These are phyloP conservation scores for Neotoma lepida DNA, from an alignment of 2,113 vertebrate species.

Conservation along the genomic window DNA sequence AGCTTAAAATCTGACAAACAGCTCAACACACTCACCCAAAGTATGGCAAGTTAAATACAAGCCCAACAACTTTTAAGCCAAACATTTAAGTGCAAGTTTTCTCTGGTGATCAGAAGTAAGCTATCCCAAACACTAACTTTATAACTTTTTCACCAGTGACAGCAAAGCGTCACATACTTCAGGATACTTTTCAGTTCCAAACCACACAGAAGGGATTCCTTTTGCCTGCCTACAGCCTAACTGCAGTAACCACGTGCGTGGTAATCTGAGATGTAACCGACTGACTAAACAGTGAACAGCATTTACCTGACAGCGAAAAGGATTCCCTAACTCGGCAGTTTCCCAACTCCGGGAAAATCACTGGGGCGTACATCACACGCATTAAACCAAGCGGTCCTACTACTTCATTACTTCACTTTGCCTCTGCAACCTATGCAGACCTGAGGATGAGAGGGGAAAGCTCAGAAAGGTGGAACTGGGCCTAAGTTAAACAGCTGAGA, in stretches of 20 bases:
- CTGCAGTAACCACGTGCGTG: conserved; percentile 58
- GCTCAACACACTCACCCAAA: not conserved
- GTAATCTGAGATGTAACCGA: not conserved
- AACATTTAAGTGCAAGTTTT: not conserved
- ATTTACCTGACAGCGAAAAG: conserved; percentile 48
- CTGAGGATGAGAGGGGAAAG: not conserved
- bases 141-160: not conserved
- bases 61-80: not conserved
- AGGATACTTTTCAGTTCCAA: not conserved
- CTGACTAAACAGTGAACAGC: conserved; percentile 53
- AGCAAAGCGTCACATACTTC: not conserved
- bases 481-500: not conserved
- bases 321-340: conserved; percentile 22
- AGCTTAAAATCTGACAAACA: not conserved
- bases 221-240: not conserved
- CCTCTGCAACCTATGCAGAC: not conserved
- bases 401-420: conserved; percentile 36
- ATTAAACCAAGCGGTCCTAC: not conserved
- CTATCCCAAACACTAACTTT: not conserved
- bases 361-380: not conserved
- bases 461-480: not conserved
- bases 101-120: not conserved
- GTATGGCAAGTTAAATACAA: not conserved
- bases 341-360: not conserved
- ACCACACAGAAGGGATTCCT: not conserved